Base-by-base conservation (phyloP, 2,113 vertebrate species). In the Bostrychus sinensis region DNA sequence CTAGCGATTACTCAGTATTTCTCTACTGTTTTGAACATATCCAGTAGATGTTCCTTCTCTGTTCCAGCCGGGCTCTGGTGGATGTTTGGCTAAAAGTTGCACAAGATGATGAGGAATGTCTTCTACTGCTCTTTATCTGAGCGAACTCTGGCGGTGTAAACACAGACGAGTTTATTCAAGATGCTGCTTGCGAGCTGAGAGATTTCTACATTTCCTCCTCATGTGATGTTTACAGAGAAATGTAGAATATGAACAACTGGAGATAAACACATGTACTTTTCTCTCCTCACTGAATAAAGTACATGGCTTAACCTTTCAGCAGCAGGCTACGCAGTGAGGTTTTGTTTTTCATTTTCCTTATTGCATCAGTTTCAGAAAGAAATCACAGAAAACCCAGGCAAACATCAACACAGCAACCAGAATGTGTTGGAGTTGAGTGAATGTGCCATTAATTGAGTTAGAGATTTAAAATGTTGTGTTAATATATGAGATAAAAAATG, bases 311-410 rank as follows among this genome's bases (percentile, higher is more conserved):
- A 37, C 50, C 28, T 51, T 67, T 65, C 3, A 7, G 72, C 55
- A 64, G 25, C 41, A 65, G 66, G 37, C 48, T 37, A 9, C 19
- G 20, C 9, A 17, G 57, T 20, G 43, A 5, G 56, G 34, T 42
- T 61, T 57, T 17, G 3, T 51, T 56, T 57, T 77, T 65, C 64
- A 38, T 68, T 82, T 70, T 77, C 43, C 22, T 22, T 10, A 4
- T 1, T 25, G 45, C 41, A 7, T 5, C 10, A 11, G 6, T 2
- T 10, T 45, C 43, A 25, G 22, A 7, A 11, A 45, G 9, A 45
- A 22, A 11, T 12, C 16, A 1, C n/a, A n/a, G n/a, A n/a, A n/a
- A n/a, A n/a, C n/a, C n/a, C n/a, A n/a, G n/a, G n/a, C n/a, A n/a
- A n/a, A n/a, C n/a, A 23, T 3, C 11, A 6, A 23, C 6, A 10